phyloP scores from a whole-genome alignment of 2,888 invertebrate genomes.

The Conchocele bisecta region DNA sequence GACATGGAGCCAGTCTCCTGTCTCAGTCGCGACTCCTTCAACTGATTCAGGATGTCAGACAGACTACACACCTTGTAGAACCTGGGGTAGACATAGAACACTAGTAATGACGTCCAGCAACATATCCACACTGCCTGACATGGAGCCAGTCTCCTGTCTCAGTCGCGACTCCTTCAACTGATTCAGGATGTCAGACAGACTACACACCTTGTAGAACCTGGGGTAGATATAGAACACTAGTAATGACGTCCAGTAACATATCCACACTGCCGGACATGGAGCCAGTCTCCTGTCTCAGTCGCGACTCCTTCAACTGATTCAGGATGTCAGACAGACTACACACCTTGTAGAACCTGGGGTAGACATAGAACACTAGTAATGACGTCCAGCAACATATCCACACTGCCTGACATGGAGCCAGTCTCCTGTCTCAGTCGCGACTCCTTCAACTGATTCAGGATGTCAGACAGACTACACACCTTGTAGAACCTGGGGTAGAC shows the following conservation, averaged over 20 bases:
- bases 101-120: slow-evolving; percentile 49
- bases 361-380: too few relatives aligned
- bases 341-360: slow-evolving; percentile 71
- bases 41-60: slow-evolving; percentile 61
- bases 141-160: slow-evolving; percentile 38
- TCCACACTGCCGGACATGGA: slow-evolving; percentile 60
- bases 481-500: slow-evolving; percentile 73
- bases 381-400: slow-evolving; percentile 63
- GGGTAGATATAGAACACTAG: too few relatives aligned
- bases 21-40: slow-evolving; percentile 32
- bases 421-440: slow-evolving; percentile 25
- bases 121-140: slow-evolving; percentile 63
- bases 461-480: slow-evolving; percentile 71
- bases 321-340: slow-evolving; percentile 71
- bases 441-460: slow-evolving; percentile 55
- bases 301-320: slow-evolving; percentile 44
- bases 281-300: slow-evolving; percentile 29
- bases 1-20: slow-evolving; percentile 44
- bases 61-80: slow-evolving; percentile 73
- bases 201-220: slow-evolving; percentile 73
- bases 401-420: slow-evolving; percentile 55
- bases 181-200: slow-evolving; percentile 65
- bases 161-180: slow-evolving; percentile 42
- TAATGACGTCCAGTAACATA: slow-evolving; percentile 62
- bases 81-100: slow-evolving; percentile 42